Evolutionary conservation across 2,797 vertebrate genomes (phyloP).

Genomic region (Manis javanica): DNA sequence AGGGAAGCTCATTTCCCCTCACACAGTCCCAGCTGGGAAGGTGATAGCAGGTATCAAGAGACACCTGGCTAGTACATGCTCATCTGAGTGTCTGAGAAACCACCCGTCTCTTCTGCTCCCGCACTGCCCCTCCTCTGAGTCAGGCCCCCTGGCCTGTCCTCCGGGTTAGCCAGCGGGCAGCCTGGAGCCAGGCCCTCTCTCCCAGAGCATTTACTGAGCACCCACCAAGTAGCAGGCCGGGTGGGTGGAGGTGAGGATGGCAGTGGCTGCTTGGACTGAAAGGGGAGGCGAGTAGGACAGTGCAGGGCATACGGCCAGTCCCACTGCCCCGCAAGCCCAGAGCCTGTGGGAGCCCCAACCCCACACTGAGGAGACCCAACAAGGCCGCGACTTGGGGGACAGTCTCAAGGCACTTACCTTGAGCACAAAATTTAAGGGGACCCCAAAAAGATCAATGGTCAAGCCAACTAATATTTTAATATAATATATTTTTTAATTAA

Average conservation of each 20-base stretch:
- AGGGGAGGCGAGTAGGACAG: not conserved
- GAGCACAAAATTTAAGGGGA: not conserved
- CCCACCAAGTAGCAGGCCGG: not conserved
- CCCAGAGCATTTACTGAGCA: rapidly evolving
- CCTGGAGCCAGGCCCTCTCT: not conserved
- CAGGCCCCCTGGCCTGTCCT: not conserved
- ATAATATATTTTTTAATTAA: not conserved
- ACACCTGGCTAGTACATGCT: not conserved
- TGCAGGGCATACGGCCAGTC: rapidly evolving
- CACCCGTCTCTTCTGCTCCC: not conserved
- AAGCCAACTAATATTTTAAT: not conserved
- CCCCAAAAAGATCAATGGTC: not conserved
- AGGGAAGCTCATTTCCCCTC: conserved; percentile 37
- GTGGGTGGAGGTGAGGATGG: not conserved
- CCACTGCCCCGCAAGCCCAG: not conserved
- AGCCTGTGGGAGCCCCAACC: not conserved
- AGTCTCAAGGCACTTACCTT: not conserved
- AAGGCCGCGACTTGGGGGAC: not conserved
- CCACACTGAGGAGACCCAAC: not conserved
- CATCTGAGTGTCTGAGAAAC: not conserved
- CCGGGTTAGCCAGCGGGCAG: not conserved
- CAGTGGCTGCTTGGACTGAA: not conserved
- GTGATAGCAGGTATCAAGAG: not conserved
- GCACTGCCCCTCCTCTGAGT: not conserved
- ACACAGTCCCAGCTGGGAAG: not conserved